Base-by-base conservation (phyloP, 2,888 invertebrate species). In the Cryptocheilus praepositus region DNA sequence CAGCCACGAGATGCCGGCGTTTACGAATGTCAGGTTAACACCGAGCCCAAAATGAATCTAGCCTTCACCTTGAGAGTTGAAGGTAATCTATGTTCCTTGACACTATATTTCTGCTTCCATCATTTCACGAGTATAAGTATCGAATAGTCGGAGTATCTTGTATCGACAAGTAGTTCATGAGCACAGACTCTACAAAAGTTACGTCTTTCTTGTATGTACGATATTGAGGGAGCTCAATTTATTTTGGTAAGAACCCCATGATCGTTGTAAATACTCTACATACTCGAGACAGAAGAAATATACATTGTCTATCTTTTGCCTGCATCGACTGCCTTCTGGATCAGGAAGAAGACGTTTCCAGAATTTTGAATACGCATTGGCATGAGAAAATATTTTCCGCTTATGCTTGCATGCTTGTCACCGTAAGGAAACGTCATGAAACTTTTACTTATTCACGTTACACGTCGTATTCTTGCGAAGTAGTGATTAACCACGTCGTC, bases 1-100 rank as follows among this genome's bases (percentile, higher is more conserved):
- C 96, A 96, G 89, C 93, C 93, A 56, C 89, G 95, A 22, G 96
- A 96, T 87, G 95, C 94, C 1, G 96, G 95, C 7, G 93, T 95
- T 70, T 96, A 96, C 90, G 95, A 96, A 89, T 96, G 95, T 84
- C 96, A 96, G 91, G 95, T 96, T 80, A 96, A 96, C 89, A 96
- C 95, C 0, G 96, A 96, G 87, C 96, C 96, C 19, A 96, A 96
- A 89, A 94, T 96, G 88, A 96, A 95, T 89, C 92, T 95, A 91
- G 95, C 95, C 53, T 93, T 96, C 83, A 89, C 92, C 84, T 91
- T 96, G 67, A 92, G 92, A 83, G 94, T 96, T 61, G 95, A 95
- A 93, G 95, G 96, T 96, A 90, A 36, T 36, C 36, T 8, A 7
- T 11, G 11, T 11, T 36, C 36, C 16, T 16, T 18, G 1, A 18